Evolutionary conservation across 2,888 invertebrate species (phyloP).

Genomic region (Aspidiotus destructor): DNA sequence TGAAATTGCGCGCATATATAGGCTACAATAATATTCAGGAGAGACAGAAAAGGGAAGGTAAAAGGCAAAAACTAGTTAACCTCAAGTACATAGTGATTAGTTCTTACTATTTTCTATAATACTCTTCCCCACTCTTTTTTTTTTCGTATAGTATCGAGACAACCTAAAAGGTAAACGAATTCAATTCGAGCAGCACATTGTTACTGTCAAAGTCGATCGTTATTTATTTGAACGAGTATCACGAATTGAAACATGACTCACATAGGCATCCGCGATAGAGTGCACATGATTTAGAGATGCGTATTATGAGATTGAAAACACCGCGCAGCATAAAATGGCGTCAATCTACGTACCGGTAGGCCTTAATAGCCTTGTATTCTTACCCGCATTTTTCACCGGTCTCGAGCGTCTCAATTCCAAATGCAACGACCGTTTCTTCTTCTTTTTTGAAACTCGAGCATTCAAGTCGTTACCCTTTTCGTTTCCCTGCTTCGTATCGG

Average conservation of each 20-base stretch:
- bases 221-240: neutral
- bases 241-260: constrained; percentile 21
- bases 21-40: neutral
- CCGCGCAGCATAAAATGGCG: constrained; percentile 19
- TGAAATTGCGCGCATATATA: neutral
- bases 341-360: constrained; percentile 10
- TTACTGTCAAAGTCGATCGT: constrained; percentile 16
- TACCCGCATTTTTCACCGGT: no score
- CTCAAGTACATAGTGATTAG: neutral
- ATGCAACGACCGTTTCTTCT: no score
- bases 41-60: constrained; percentile 2
- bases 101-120: neutral
- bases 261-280: constrained; percentile 9
- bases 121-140: neutral
- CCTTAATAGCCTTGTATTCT: no score
- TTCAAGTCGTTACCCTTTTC: no score
- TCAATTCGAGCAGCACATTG: constrained; percentile 3
- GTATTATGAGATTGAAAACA: constrained; percentile 27
- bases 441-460: no score
- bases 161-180: constrained; percentile 5
- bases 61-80: constrained; percentile 4
- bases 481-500: no score
- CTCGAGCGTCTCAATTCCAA: no score
- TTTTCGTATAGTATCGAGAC: neutral
- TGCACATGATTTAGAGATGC: constrained; percentile 6